These are phyloP conservation scores for Ciona savignyi DNA, from an alignment of 23 tunicate species.

Conservation along the genomic window DNA sequence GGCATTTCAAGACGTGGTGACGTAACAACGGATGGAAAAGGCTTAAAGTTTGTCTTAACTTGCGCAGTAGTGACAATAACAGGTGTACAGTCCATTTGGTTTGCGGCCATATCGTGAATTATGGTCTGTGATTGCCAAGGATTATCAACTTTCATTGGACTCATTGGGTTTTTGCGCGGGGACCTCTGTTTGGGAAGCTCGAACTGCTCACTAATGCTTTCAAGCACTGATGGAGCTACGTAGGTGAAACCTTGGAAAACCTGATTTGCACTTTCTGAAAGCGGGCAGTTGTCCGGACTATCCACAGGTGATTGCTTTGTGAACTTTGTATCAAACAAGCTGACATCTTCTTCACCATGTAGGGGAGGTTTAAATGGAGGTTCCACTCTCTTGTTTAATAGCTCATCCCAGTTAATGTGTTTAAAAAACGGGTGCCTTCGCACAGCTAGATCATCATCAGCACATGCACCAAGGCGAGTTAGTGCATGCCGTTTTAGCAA, in stretches of 20 bases:
- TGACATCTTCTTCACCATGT: conserved; percentile 67
- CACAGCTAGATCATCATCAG: conserved; percentile 64
- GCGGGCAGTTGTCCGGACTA: conserved; percentile 89
- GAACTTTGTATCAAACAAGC: conserved; percentile 85
- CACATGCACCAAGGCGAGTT: conserved; percentile 81
- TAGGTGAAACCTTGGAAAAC: conserved; percentile 83
- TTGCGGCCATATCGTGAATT: conserved; percentile 21
- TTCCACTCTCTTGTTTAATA: conserved; percentile 51
- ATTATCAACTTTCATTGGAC: conserved; percentile 68
- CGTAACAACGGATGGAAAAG: not conserved
- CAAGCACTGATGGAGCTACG: conserved; percentile 89
- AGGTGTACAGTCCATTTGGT: conserved; percentile 40
- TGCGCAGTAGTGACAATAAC: conserved; percentile 33
- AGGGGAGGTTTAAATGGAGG: conserved; percentile 91
- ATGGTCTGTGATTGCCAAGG: conserved; percentile 83
- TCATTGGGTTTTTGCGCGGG: conserved; percentile 45
- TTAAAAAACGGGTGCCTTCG: conserved; percentile 76
- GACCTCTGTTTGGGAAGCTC: conserved; percentile 39
- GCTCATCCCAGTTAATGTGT: conserved; percentile 77
- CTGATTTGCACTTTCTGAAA: conserved; percentile 82
- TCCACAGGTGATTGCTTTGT: conserved; percentile 86
- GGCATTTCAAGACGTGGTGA: not conserved
- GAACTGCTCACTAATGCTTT: conserved; percentile 58
- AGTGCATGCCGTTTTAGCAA: conserved; percentile 78
- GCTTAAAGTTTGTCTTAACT: not conserved